Percentiles rank a stretch among this genome's conserved stretches.
Conservation (phyloP, 2,797 vertebrate genomes). For the Poecile montanus region DNA sequence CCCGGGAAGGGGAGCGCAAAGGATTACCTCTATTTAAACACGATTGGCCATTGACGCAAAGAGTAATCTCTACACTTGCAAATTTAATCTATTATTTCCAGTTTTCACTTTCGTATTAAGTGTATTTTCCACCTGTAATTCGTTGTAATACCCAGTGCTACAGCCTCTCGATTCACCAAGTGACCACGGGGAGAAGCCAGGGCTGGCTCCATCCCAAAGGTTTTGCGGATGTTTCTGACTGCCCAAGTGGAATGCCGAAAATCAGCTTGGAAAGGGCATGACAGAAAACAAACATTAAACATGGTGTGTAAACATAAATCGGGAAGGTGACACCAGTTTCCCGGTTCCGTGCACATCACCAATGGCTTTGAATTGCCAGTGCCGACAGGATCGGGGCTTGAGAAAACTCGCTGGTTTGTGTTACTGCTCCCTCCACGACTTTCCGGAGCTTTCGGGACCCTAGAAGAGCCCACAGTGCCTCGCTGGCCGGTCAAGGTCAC, state of each 20-base stretch:
- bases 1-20: not conserved
- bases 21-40: not conserved
- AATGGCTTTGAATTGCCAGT: not conserved
- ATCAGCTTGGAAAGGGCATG: not conserved
- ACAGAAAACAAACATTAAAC: slow-evolving; percentile 24
- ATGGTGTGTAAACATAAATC: not conserved
- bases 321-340: not conserved
- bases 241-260: not conserved
- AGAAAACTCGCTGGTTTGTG: not conserved
- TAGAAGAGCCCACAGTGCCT: not conserved
- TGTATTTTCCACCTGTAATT: not conserved
- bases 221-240: not conserved
- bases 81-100: not conserved
- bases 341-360: not conserved
- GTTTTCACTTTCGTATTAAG: not conserved
- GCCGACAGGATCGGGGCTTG: not conserved
- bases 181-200: not conserved
- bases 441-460: not conserved
- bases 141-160: not conserved
- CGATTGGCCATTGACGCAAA: not conserved
- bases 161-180: not conserved
- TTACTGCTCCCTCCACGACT: not conserved
- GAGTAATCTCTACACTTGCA: not conserved
- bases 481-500: not conserved
- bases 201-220: not conserved